phyloP scores from a whole-genome alignment of 2,797 vertebrate genomes.

The Gambelia wislizenii region DNA sequence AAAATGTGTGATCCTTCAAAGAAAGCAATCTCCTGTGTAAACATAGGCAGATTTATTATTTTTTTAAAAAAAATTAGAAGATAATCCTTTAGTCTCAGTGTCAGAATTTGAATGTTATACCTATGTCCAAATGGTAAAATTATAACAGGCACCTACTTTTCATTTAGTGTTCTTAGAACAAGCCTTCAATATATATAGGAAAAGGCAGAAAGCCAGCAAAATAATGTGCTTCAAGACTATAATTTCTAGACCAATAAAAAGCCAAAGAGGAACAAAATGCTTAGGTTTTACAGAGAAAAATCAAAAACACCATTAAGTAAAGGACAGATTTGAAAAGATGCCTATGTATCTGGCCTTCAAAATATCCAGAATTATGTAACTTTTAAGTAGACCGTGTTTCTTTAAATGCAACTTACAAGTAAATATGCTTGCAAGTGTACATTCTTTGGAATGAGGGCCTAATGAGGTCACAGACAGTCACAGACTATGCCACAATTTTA shows the following conservation, averaged over 20 bases:
- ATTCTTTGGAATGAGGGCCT: background rate
- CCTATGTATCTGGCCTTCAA: background rate
- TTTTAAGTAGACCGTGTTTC: background rate
- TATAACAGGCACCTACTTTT: background rate
- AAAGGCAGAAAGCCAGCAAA: slow-evolving; percentile 21
- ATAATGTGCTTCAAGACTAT: background rate
- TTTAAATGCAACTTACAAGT: background rate
- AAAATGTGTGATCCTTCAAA: background rate
- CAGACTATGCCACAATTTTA: too few relatives aligned
- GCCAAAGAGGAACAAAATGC: slow-evolving; percentile 6
- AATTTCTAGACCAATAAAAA: slow-evolving; percentile 1
- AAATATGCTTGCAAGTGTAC: background rate
- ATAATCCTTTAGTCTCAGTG: background rate
- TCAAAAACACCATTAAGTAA: accelerated
- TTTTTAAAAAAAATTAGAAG: background rate
- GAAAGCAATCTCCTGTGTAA: background rate
- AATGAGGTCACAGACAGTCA: too few relatives aligned
- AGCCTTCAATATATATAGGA: background rate
- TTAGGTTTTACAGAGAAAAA: background rate
- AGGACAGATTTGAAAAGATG: background rate
- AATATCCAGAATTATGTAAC: background rate
- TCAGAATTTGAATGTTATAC: background rate
- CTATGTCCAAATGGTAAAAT: background rate
- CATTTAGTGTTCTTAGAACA: background rate
- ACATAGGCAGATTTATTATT: background rate